Conservation (phyloP, 2,113 vertebrate species). For the Cryptomyrus ogoouensis region DNA sequence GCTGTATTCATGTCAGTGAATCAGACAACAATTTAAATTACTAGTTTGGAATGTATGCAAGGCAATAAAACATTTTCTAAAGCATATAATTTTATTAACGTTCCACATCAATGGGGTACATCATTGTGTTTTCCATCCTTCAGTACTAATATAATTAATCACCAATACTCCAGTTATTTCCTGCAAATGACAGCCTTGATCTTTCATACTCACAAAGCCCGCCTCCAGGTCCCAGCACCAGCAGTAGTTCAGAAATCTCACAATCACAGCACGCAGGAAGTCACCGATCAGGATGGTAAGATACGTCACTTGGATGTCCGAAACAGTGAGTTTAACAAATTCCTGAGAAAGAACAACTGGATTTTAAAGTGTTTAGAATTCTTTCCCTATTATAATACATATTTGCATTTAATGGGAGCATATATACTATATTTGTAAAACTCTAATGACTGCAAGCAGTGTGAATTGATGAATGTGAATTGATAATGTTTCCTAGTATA, state of each 20-base stretch:
- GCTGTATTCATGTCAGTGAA: not conserved
- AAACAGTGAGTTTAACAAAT: constrained; percentile 89
- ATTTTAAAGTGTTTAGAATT: not conserved
- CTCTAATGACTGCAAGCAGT: not conserved
- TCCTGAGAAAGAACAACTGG: constrained; percentile 63
- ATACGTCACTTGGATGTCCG: constrained; percentile 91
- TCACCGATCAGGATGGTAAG: constrained; percentile 93
- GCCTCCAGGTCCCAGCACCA: constrained; percentile 99
- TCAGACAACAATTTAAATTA: not conserved
- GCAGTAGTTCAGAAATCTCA: constrained; percentile 95
- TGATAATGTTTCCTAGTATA: not conserved
- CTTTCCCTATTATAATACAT: not conserved
- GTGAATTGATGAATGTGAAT: not conserved
- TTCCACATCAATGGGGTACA: not conserved
- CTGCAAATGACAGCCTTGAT: not conserved
- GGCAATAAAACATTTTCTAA: not conserved
- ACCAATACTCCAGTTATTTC: not conserved
- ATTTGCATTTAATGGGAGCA: not conserved
- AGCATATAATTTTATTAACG: not conserved
- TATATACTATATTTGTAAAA: not conserved
- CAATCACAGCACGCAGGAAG: constrained; percentile 87
- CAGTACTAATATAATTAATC: not conserved
- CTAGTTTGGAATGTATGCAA: not conserved
- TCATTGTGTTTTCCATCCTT: not conserved
- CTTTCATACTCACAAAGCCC: constrained; percentile 78